phyloP scores from a whole-genome alignment of 2,888 invertebrate genomes.

The Sialis lutaria region DNA sequence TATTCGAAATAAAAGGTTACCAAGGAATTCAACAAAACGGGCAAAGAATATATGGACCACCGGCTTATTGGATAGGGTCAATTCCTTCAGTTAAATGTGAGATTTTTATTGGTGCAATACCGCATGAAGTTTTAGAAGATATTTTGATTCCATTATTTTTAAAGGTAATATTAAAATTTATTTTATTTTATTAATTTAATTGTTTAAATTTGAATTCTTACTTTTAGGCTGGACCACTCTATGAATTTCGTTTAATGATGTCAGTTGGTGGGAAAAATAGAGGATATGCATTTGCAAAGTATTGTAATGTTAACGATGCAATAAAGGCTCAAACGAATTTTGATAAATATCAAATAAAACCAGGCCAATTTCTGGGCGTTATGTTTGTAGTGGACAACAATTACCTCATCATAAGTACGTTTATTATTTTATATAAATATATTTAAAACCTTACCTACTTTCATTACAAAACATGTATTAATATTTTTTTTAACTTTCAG shows the following conservation, averaged over 20 bases:
- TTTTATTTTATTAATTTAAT: neutral
- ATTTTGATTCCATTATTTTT: constrained; percentile 28
- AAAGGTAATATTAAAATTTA: constrained; percentile 10
- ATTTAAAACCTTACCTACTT: neutral
- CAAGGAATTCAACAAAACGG: constrained; percentile 42
- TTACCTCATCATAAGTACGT: constrained; percentile 38
- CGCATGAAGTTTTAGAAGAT: constrained; percentile 31
- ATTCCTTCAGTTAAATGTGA: constrained; percentile 41
- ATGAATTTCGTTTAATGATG: constrained; percentile 62
- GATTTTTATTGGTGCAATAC: constrained; percentile 34
- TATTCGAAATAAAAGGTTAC: neutral
- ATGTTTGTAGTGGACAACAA: constrained; percentile 61
- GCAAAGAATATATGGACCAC: constrained; percentile 47
- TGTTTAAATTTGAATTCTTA: too few species aligned
- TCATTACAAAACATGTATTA: neutral
- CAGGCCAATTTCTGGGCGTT: constrained; percentile 48
- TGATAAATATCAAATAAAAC: constrained; percentile 50
- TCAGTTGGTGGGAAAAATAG: constrained; percentile 53
- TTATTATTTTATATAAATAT: neutral
- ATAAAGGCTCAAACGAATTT: constrained; percentile 42
- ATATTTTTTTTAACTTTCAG: neutral
- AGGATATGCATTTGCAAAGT: constrained; percentile 50
- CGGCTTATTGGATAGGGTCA: constrained; percentile 29
- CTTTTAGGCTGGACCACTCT: constrained; percentile 38
- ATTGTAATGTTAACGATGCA: constrained; percentile 39